Evolutionary conservation across 2,888 invertebrate species (phyloP).

Genomic region (Ormyrus pomaceus): DNA sequence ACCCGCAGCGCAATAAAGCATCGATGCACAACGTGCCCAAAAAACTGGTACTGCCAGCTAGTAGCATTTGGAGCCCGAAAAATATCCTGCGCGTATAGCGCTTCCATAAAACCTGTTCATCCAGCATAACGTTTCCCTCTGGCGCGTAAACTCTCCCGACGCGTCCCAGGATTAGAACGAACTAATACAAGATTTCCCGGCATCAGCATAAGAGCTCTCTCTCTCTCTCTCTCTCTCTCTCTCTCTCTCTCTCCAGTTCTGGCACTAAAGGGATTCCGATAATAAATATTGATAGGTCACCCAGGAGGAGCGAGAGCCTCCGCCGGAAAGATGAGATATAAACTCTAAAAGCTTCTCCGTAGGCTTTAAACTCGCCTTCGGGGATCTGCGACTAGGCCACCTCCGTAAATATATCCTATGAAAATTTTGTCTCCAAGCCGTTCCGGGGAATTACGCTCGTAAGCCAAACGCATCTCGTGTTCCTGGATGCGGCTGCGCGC

Average conservation of each 20-base stretch:
- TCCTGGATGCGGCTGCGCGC: background rate
- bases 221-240: background rate
- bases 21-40: background rate
- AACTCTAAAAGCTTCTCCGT: constrained; percentile 28
- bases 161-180: constrained; percentile 49
- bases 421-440: constrained; percentile 5
- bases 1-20: constrained; percentile 4
- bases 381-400: background rate
- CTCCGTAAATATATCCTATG: constrained; percentile 29
- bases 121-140: constrained; percentile 39
- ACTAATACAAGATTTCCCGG: constrained; percentile 54
- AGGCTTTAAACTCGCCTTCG: constrained; percentile 44
- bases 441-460: constrained; percentile 35
- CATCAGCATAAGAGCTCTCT: constrained; percentile 35
- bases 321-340: constrained; percentile 30
- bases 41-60: background rate
- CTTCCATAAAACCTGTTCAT: constrained; percentile 34
- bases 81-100: constrained; percentile 21
- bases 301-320: constrained; percentile 47
- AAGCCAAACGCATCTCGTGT: background rate
- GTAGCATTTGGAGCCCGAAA: constrained; percentile 1
- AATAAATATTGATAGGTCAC: constrained; percentile 68
- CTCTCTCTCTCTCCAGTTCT: no score
- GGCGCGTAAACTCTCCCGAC: constrained; percentile 1
- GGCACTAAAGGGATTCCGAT: constrained; percentile 62